Conservation (phyloP, 64 coral and sea anemone species). For the Catalaphyllia jardinei region DNA sequence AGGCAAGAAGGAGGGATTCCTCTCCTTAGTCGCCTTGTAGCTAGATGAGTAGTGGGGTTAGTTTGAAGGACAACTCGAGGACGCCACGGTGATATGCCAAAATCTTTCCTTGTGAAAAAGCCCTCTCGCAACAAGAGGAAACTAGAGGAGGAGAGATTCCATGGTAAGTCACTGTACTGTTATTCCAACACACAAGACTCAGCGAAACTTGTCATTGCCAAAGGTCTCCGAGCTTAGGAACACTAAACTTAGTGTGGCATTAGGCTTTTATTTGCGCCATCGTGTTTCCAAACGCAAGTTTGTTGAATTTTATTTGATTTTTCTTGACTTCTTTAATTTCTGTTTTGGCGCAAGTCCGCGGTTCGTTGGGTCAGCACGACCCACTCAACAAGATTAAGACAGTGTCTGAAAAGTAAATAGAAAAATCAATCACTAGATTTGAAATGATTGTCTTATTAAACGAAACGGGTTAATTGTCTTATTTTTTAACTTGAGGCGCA, state of each 20-base stretch:
- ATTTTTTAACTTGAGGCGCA: not conserved
- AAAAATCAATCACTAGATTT: not conserved
- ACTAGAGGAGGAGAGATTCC: conserved; percentile 23
- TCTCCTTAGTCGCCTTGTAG: not conserved
- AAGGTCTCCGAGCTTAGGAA: conserved; percentile 8
- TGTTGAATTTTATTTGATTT: not conserved
- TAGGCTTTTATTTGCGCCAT: not conserved
- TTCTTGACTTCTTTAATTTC: not conserved
- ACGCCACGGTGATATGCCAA: conserved; percentile 54
- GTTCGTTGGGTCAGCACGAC: conserved; percentile 11
- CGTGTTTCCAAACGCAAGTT: not conserved
- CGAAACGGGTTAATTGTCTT: not conserved
- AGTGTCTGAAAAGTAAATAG: not conserved
- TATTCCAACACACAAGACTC: not conserved
- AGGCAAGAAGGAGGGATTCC: conserved; percentile 10
- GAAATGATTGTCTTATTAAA: not conserved
- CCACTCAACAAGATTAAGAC: not conserved
- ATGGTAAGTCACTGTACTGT: conserved; percentile 34
- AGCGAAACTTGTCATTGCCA: not conserved
- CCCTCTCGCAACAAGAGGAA: conserved; percentile 51
- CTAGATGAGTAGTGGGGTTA: conserved; percentile 22
- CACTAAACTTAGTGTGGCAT: not conserved
- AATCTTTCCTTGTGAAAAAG: conserved; percentile 69
- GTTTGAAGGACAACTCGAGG: not conserved
- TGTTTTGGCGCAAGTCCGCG: conserved; percentile 1